phyloP scores from a whole-genome alignment of 1,140 invertebrate genomes.

The Meloidogyne floridensis region DNA sequence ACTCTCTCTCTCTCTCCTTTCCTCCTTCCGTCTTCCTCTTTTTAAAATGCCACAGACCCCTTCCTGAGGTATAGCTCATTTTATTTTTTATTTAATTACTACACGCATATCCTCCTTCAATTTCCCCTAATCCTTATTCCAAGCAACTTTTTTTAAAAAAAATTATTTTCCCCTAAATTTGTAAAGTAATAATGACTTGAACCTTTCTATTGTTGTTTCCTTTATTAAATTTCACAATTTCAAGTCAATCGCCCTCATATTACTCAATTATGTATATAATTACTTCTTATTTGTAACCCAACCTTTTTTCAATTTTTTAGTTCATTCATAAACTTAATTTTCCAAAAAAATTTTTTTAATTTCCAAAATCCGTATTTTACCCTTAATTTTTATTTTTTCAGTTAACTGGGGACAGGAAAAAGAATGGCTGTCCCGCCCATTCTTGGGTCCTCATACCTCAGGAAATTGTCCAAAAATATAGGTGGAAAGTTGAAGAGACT shows the following conservation, averaged over 20 bases:
- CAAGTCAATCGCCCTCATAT: not conserved
- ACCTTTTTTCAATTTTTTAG: no score
- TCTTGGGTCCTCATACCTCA: conserved; percentile 22
- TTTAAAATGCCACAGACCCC: no score
- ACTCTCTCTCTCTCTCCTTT: no score
- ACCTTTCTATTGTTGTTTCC: not conserved
- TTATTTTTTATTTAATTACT: no score
- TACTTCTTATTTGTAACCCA: not conserved
- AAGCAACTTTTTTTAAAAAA: not conserved
- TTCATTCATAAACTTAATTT: no score
- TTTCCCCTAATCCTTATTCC: no score
- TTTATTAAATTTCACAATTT: not conserved
- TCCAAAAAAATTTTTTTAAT: no score
- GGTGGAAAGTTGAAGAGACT: conserved; percentile 38
- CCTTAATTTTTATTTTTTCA: not conserved
- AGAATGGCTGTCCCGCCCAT: conserved; percentile 24
- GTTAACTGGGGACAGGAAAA: not conserved
- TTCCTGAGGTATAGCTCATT: no score
- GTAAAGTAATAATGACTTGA: not conserved
- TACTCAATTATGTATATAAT: not conserved
- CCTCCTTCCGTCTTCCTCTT: no score
- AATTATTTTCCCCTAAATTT: not conserved
- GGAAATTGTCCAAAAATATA: conserved; percentile 26
- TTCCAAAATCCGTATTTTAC: no score
- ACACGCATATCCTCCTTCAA: no score